phyloP scores from a whole-genome alignment of 2,113 vertebrate species.

The Anoura caudifer region DNA sequence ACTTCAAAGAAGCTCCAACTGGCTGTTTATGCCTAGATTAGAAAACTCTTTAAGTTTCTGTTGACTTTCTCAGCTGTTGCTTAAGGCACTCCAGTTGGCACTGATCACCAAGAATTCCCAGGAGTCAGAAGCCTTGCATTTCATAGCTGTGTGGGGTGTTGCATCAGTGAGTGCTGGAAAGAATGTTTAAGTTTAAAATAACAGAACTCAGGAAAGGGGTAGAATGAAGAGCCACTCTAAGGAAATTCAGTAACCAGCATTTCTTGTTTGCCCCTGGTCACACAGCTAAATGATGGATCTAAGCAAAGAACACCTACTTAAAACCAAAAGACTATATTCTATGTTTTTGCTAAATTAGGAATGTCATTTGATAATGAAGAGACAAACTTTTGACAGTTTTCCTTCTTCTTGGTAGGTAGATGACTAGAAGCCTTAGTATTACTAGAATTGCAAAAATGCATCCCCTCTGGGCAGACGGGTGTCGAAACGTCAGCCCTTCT shows the following conservation, averaged over 20 bases:
- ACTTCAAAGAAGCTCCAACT: not conserved
- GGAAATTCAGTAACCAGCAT: not conserved
- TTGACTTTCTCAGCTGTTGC: conserved; percentile 20
- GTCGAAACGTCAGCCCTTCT: not conserved
- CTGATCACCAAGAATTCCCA: not conserved
- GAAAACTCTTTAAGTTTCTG: not conserved
- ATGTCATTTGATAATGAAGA: not conserved
- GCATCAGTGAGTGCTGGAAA: not conserved
- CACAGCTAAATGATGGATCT: not conserved
- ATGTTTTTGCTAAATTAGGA: not conserved
- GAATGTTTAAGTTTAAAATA: not conserved
- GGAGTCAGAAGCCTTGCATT: not conserved
- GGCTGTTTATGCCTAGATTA: not conserved
- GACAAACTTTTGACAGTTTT: not conserved
- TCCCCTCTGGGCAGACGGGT: not conserved
- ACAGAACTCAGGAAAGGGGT: not conserved
- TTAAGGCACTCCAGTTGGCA: not conserved
- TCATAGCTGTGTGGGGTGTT: not conserved
- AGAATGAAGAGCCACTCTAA: not conserved
- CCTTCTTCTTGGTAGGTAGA: not conserved
- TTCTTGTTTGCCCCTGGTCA: not conserved
- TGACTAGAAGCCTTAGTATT: not conserved
- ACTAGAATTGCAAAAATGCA: not conserved
- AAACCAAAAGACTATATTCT: not conserved
- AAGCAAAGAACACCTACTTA: not conserved